Evolutionary conservation across 2,113 vertebrate species (phyloP), one percentile per base, ranked within the genome.

Genomic region (Felis chaus): DNA sequence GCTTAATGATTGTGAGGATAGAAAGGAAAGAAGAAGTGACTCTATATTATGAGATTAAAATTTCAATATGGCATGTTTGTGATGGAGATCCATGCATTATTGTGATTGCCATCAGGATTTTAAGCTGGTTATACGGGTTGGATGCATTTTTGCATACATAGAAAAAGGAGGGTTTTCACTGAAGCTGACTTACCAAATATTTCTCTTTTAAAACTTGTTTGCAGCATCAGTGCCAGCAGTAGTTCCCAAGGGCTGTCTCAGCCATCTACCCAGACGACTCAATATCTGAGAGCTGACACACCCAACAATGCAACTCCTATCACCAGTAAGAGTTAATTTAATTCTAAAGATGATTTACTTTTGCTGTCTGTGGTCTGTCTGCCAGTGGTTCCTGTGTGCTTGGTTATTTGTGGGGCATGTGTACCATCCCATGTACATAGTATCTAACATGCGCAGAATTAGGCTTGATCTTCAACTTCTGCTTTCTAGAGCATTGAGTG

Each of bases 161-260:
- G 19, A 36, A 87, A 89, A 91, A 92, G 71, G 57, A 93, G 68
- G 66, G 84, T 95, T 94, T 63, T 97, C 74, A 53, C 23, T 89
- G 65, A 97, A 79, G 18, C 65, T 96, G 39, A 97, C 69, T 78
- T 93, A 57, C 57, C 53, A 92, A 21, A 53, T 89, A 27, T 74
- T 96, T 97, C 57, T 98, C 74, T 97, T 53, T 97, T 61, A 36
- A 88, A 93, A 79, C 84, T 83, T 98, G 33, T 97, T 98, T 98
- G 57, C 98, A 99, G 99, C 97, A 99, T 99, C 97, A 99, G 99
- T 94, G 99, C 99, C 98, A 99, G 99, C 97, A 99, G 99, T 89
- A 99, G 99, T 98, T 99, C 99, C 0, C 99, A 99, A 98, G 99
- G 99, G 25, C 99, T 99, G 53, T 99, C 99, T 33, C 99, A 99